Base-by-base conservation (phyloP, 2,888 invertebrate species). In the Rhamphomyia laevipes region DNA sequence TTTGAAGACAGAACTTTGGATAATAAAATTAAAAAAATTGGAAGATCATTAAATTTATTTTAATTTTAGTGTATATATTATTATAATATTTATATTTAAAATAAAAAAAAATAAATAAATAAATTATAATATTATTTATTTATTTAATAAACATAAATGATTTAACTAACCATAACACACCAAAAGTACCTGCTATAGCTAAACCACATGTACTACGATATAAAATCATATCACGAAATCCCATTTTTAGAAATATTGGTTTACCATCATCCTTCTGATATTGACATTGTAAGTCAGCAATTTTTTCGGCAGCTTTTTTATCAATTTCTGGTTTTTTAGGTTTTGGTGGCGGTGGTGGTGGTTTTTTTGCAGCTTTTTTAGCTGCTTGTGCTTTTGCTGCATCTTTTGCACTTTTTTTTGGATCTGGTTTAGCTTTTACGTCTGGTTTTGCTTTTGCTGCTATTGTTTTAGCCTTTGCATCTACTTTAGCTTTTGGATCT, bases 1-100 rank as follows among this genome's bases (percentile, higher is more conserved):
- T 68, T 76, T 12, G 74, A 77, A 23, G 78, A 81, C 58, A 74
- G 72, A 53, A 71, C 71, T 13, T 67, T 82, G 27, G 74, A 77
- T 60, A 82, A 83, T 61, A 80, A 82, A 62, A 76, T 83, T 38
- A 70, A 73, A 55, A 68, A 77, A 44, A 74, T 73, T 33, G 70
- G 77, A 0, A 65, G 71, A 37, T 63, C 67, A 31, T 55, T 72
- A 9, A 54, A 56, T 17, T 47, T 58, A 38, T 37, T 42, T 27
- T 42, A 27, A 27, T n/a, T n/a, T n/a, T n/a, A n/a, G n/a, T 13
- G 5, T n/a, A n/a, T 35, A 35, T 13, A 33, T 35, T n/a, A n/a
- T 35, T 35, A 35, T n/a, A 35, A 35, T 13, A 35, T 3, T 13
- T 33, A 13, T 33, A 13, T 35, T 35, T 13, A 35, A 35, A 2